phyloP scores from a whole-genome alignment of 2,888 invertebrate genomes.

The Drosophila nr. medialis region DNA sequence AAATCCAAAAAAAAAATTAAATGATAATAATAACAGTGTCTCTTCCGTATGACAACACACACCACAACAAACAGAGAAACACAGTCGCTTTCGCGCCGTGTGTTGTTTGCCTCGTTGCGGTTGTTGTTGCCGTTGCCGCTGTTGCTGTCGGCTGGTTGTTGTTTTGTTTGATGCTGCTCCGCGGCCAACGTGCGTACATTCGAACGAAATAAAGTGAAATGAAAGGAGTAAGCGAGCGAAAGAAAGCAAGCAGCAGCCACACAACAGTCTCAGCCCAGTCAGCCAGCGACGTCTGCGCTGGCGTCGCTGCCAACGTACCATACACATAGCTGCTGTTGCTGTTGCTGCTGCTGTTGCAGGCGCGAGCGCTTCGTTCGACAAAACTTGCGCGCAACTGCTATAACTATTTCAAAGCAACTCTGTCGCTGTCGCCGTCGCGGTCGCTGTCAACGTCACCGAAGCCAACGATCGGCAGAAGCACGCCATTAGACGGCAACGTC shows the following conservation, averaged over 20 bases:
- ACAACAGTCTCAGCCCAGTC: conserved; percentile 64
- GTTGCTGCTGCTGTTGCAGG: conserved; percentile 36
- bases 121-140: conserved; percentile 37
- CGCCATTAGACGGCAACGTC: conserved; percentile 36
- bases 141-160: conserved; percentile 44
- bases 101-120: conserved; percentile 37
- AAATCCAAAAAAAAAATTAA: conserved; percentile 5
- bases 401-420: conserved; percentile 46
- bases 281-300: conserved; percentile 53
- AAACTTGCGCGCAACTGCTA: conserved; percentile 55
- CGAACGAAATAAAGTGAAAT: conserved; percentile 85
- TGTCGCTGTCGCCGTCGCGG: conserved; percentile 26
- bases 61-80: conserved; percentile 55
- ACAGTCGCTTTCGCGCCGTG: conserved; percentile 63
- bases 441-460: conserved; percentile 31
- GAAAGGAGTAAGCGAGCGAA: conserved; percentile 85
- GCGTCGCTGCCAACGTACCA: conserved; percentile 41
- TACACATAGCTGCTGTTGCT: conserved; percentile 10
- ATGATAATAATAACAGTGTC: conserved; percentile 29
- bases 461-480: conserved; percentile 54
- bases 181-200: conserved; percentile 85
- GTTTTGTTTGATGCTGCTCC: conserved; percentile 74
- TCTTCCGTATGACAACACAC: conserved; percentile 59
- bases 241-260: conserved; percentile 84
- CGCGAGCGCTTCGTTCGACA: conserved; percentile 39